phyloP scores from a whole-genome alignment of 2,888 invertebrate genomes.

The Macrosiphum euphorbiae region DNA sequence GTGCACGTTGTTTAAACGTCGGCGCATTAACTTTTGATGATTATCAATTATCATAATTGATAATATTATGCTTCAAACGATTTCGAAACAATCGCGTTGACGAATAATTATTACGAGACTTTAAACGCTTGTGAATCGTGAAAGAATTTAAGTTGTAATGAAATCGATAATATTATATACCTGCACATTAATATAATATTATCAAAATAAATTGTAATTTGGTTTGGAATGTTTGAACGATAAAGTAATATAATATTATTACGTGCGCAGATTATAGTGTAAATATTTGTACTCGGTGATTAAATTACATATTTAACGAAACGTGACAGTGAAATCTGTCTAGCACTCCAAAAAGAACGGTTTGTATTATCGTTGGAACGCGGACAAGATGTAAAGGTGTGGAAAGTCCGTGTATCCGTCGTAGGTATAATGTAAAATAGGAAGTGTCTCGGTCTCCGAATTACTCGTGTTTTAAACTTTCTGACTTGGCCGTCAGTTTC shows the following conservation, averaged over 20 bases:
- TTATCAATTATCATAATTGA: neutral
- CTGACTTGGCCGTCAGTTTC: neutral
- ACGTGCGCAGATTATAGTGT: neutral
- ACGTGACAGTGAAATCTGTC: conserved; percentile 39
- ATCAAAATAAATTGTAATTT: neutral
- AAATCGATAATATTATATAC: neutral
- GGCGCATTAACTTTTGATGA: neutral
- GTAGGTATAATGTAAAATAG: neutral
- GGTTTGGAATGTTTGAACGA: neutral
- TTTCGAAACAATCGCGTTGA: neutral
- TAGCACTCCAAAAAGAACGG: neutral
- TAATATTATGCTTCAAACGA: neutral
- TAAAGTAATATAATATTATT: neutral
- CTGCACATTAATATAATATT: too few relatives aligned
- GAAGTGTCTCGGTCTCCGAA: neutral
- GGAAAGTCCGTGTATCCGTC: neutral
- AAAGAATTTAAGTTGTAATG: neutral
- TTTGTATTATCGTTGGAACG: neutral
- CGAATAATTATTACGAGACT: neutral
- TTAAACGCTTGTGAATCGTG: neutral
- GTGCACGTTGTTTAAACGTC: neutral
- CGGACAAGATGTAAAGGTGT: neutral
- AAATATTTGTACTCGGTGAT: neutral
- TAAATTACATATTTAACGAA: neutral
- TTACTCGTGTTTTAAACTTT: neutral